These are phyloP conservation scores for Malacoraja senta DNA, from an alignment of 2,797 vertebrate genomes.

Conservation along the genomic window DNA sequence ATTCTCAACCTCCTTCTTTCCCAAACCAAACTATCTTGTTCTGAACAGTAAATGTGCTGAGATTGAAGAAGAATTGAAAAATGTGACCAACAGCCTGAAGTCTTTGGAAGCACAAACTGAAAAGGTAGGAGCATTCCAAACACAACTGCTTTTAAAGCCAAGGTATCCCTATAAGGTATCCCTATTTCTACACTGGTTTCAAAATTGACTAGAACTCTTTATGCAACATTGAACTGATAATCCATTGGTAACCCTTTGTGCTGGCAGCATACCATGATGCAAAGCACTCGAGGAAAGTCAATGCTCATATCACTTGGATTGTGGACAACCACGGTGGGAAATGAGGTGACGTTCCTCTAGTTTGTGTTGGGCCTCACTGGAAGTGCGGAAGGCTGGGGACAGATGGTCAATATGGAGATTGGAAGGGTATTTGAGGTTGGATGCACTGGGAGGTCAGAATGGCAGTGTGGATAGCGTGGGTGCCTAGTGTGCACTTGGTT, in stretches of 20 bases:
- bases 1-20: slow-evolving; percentile 53
- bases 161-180: slow-evolving; percentile 26
- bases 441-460: too few species aligned
- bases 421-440: too few species aligned
- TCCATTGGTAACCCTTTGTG: neutral
- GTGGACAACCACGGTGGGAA: too few species aligned
- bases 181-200: neutral
- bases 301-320: too few species aligned
- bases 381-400: too few species aligned
- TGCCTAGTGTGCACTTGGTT: too few species aligned
- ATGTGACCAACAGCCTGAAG: slow-evolving; percentile 99
- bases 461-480: too few species aligned
- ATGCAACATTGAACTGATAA: neutral
- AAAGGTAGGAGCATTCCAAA: slow-evolving; percentile 63
- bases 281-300: too few species aligned
- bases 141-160: slow-evolving; percentile 17
- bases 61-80: slow-evolving; percentile 98
- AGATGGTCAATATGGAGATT: too few species aligned
- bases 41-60: slow-evolving; percentile 81
- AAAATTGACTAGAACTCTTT: neutral
- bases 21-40: slow-evolving; percentile 28
- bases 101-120: slow-evolving; percentile 94
- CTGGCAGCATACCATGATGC: neutral
- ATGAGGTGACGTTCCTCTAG: too few species aligned
- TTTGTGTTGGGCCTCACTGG: too few species aligned